Evolutionary conservation across 1,140 invertebrate species (phyloP).

Genomic region (Drosophila navojoa): DNA sequence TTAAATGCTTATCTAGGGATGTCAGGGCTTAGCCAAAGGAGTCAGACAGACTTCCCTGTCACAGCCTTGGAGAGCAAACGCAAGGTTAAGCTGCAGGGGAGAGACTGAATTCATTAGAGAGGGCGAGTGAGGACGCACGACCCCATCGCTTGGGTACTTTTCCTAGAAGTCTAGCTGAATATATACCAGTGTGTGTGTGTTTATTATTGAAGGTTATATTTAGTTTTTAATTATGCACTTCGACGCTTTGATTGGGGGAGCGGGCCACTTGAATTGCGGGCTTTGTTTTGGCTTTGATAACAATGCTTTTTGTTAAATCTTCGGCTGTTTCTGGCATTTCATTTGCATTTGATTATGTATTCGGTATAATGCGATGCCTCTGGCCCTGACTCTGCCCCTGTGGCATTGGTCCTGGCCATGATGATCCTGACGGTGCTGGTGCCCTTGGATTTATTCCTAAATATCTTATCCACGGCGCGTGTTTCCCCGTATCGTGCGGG

Average conservation of each 20-base stretch:
- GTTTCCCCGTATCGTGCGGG: constrained; percentile 31
- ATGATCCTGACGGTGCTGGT: constrained; percentile 10
- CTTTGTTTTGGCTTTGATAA: constrained; percentile 32
- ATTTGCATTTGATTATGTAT: constrained; percentile 65
- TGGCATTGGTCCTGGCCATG: not conserved
- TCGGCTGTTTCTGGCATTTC: constrained; percentile 48
- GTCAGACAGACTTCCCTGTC: no score
- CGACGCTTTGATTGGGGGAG: constrained; percentile 16
- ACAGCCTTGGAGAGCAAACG: no score
- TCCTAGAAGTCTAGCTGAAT: not conserved
- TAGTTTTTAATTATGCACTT: constrained; percentile 53
- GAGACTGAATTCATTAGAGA: no score
- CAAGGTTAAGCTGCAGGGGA: no score
- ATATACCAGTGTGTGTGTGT: not conserved
- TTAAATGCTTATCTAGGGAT: no score
- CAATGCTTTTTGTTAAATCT: constrained; percentile 14
- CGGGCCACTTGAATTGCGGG: constrained; percentile 27
- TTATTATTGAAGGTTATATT: constrained; percentile 17
- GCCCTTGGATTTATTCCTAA: constrained; percentile 46
- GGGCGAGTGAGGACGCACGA: no score
- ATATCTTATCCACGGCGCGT: constrained; percentile 45
- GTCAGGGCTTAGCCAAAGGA: no score
- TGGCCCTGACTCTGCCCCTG: not conserved
- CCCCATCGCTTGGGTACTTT: not conserved
- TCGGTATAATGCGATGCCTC: constrained; percentile 6